Base-by-base conservation (phyloP, 92 coral and sea anemone species). In the Actinernus sp. region DNA sequence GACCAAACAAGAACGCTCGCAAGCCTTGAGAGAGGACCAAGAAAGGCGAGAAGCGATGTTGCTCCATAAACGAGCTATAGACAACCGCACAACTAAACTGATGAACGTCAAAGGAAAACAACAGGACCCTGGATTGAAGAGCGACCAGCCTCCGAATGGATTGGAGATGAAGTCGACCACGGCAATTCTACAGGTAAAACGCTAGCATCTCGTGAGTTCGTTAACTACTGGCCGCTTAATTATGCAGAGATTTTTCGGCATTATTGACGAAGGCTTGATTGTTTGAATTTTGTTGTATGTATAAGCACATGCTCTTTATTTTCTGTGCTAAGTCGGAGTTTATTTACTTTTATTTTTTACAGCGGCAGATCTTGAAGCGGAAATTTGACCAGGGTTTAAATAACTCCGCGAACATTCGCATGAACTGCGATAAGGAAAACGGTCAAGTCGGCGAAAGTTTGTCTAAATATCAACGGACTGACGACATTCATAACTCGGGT, bases 311-410 rank as follows among this genome's bases (percentile, higher is more conserved):
- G 57, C 71, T 54, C 56, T 76, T 56, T 82, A 78, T 88, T 40
- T 66, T 20, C 72, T 60, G 47, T 51, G 55, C 88, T 89, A 46
- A 90, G 77, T 51, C 64, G 68, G 66, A 40, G 65, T 47, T 57
- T 63, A 63, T 76, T 50, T 86, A 73, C 82, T 63, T 83, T 81
- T 85, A 57, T 32, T 78, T 61, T 77, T 55, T 65, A 82, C 92
- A 90, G 97, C 89, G 86, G 97, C 86, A 76, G 76, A 80, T 90
- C 73, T 40, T 63, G 60, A 84, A 89, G 90, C 85, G 96, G 79
- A 89, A 89, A 62, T 85, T 28, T 36, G 96, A 89, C 29, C 96
- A 89, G 62, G 88, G 91, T 45, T 55, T 90, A 69, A 90, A 61
- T 83, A 86, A 63, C 54, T 37, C 74, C 53, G 65, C 53, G 63